A percentile compares a stretch with the other conserved stretches of the same genome.
phyloP scores from a whole-genome alignment of 2,888 invertebrate species.

The Agriopis leucophaearia region DNA sequence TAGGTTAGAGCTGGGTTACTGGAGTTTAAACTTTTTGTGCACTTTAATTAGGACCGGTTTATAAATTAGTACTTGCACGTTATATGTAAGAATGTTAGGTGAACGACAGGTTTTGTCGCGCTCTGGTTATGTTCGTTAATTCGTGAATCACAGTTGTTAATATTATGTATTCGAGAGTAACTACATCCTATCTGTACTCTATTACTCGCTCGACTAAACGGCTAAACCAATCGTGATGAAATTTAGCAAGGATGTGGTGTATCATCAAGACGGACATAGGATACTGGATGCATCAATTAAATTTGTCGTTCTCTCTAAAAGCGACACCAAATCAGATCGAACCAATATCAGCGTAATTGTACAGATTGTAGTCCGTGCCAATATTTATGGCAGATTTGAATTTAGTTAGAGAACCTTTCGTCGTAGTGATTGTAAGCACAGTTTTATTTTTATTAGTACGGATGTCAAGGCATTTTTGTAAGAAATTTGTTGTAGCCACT shows the following conservation, averaged over 20 bases:
- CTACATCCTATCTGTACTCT: too few relatives aligned
- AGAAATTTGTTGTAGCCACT: too few relatives aligned
- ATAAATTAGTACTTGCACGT: neutral
- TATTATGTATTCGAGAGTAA: too few relatives aligned
- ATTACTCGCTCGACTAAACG: too few relatives aligned
- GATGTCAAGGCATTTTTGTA: too few relatives aligned
- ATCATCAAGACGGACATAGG: too few relatives aligned
- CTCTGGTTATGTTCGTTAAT: slow-evolving; percentile 10
- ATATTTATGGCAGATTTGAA: neutral
- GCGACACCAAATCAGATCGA: neutral
- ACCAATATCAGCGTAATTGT: neutral
- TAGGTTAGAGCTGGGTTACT: slow-evolving; percentile 35
- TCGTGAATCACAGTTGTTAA: too few relatives aligned
- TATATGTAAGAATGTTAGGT: slow-evolving; percentile 29
- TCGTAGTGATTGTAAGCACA: too few relatives aligned
- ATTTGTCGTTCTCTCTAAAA: neutral
- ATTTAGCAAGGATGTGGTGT: too few relatives aligned
- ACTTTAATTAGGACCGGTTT: slow-evolving; percentile 23
- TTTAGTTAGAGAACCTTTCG: neutral
- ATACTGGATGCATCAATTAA: too few relatives aligned
- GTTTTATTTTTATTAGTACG: too few relatives aligned
- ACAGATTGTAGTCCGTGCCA: neutral
- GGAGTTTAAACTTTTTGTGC: slow-evolving; percentile 27
- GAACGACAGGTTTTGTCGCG: slow-evolving; percentile 15
- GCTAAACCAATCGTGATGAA: too few relatives aligned